phyloP scores from a whole-genome alignment of 2,113 vertebrate genomes.

The Rhadina sibilatrix region DNA sequence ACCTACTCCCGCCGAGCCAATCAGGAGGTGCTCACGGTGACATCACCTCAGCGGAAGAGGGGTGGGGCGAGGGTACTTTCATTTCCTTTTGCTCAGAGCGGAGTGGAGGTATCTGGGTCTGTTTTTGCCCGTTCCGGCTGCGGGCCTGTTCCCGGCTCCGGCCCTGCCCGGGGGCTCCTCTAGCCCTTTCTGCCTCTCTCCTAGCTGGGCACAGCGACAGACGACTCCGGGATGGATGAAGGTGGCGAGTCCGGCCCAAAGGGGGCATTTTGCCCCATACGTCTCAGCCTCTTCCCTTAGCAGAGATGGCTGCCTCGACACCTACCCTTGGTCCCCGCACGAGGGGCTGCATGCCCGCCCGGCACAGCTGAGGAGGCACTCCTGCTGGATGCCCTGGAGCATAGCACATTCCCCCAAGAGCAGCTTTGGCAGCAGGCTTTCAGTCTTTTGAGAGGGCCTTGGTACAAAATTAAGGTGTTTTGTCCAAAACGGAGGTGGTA shows the following conservation, averaged over 20 bases:
- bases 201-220: neutral
- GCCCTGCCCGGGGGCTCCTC: no score
- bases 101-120: neutral
- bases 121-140: neutral
- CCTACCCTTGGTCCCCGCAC: neutral
- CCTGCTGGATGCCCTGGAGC: neutral
- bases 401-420: neutral
- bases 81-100: no score
- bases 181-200: neutral
- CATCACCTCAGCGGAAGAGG: neutral
- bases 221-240: neutral
- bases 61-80: no score
- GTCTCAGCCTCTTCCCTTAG: neutral
- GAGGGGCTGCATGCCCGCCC: neutral
- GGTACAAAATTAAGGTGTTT: neutral
- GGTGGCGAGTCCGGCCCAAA: neutral
- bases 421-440: neutral
- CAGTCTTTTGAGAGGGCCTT: neutral
- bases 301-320: neutral
- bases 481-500: neutral
- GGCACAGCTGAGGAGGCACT: neutral
- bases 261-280: neutral
- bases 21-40: neutral
- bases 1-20: neutral
- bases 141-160: fast-evolving